Base-by-base conservation (phyloP, 2,113 vertebrate species). In the Nansenia antarctica region DNA sequence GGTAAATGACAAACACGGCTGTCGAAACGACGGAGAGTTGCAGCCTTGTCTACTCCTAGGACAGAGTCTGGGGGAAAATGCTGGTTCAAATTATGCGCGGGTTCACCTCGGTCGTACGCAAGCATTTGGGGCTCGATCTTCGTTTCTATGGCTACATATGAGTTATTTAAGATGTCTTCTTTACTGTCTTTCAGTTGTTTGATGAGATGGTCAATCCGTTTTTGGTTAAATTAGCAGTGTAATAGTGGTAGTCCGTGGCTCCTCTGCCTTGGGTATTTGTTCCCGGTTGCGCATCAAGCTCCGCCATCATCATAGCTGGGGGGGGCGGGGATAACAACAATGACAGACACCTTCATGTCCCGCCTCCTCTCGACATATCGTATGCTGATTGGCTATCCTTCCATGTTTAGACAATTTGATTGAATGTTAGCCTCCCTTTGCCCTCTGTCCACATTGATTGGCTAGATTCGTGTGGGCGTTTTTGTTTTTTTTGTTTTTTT, bases 271-370 rank as follows among this genome's bases (percentile, higher is more conserved):
- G 62, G 58, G 69, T 91, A 85, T 85, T 90, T 87, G 87, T n/a
- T 88, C 85, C 86, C 72, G 85, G 81, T 82, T 82, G 87, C 83
- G 84, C 86, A 89, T 89, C 87, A 82, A 79, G 71, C 82, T 80
- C 85, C 86, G 90, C 90, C 90, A 92, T 92, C 85, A 81, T 86
- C 82, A 86, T 73, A 85, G 81, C 82, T 37, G n/a, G 34, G 75
- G 57, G 53, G 87, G 89, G 75, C 86, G 74, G 83, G 5, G 30
- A 67, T 61, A 72, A 24, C 65, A 67, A 60, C 76, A 71, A 72
- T 70, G 67, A 45, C 65, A 72, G 42, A 49, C 57, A 70, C 24
- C 30, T 2, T 35, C 54, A 70, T 54, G 39, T 18, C 63, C 85
- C 85, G 79, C 89, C 88, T 3, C 59, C 67, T 42, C 20, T 15